These are phyloP conservation scores for Bombus difficillimus DNA, from an alignment of 1,140 invertebrate genomes.

Conservation along the genomic window DNA sequence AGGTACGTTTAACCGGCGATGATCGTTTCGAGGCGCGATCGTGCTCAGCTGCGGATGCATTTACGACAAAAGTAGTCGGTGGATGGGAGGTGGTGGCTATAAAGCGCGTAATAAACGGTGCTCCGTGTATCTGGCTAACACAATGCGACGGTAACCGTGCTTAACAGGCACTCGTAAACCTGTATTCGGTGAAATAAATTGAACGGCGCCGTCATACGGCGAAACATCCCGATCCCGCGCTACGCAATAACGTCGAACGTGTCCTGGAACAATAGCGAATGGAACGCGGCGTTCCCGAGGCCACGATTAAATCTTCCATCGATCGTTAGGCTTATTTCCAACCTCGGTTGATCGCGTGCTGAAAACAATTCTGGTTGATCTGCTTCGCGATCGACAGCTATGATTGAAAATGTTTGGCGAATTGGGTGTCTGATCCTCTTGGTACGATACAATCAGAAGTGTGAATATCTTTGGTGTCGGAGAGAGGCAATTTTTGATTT, in stretches of 20 bases:
- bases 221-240: slow-evolving; percentile 25
- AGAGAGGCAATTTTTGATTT: no score
- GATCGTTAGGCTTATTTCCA: not conserved
- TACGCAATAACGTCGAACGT: slow-evolving; percentile 33
- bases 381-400: not conserved
- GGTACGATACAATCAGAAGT: no score
- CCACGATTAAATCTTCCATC: slow-evolving; percentile 11
- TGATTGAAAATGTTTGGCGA: not conserved
- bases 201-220: slow-evolving; percentile 37
- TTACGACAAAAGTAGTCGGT: slow-evolving; percentile 33
- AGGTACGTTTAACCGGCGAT: not conserved
- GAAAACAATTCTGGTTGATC: not conserved
- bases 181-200: slow-evolving; percentile 57
- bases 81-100: slow-evolving; percentile 7
- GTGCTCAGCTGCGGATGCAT: not conserved
- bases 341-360: no score
- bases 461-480: no score
- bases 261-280: not conserved
- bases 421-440: not conserved
- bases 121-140: slow-evolving; percentile 55
- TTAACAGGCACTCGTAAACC: slow-evolving; percentile 52
- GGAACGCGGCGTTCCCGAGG: not conserved
- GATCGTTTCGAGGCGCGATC: not conserved
- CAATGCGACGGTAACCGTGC: slow-evolving; percentile 54
- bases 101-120: slow-evolving; percentile 61